These are phyloP conservation scores for Microtus ochrogaster DNA, from an alignment of 2,113 vertebrate genomes.

Conservation along the genomic window DNA sequence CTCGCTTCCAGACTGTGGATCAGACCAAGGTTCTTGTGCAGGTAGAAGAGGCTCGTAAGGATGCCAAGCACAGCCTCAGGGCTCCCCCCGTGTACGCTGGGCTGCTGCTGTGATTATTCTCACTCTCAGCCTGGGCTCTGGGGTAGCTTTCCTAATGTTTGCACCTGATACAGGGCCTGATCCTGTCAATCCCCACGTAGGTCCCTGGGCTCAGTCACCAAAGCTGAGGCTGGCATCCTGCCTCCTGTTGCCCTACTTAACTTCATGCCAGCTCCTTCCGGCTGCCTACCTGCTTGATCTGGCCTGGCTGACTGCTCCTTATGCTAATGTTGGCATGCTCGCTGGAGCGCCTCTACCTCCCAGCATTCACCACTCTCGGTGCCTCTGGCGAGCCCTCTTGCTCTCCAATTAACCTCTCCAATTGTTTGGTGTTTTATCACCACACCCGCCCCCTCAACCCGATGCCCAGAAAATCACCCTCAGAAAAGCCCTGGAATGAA, in stretches of 20 bases:
- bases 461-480: neutral
- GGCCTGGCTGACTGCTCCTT: constrained; percentile 21
- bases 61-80: neutral
- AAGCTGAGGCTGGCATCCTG: constrained; percentile 33
- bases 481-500: neutral
- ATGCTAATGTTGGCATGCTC: constrained; percentile 37
- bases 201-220: neutral
- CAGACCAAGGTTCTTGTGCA: neutral
- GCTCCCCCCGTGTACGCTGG: neutral
- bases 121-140: neutral
- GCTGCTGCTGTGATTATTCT: neutral
- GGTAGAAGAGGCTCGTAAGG: neutral
- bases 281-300: constrained; percentile 60
- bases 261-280: constrained; percentile 43
- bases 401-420: neutral
- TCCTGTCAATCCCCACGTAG: neutral
- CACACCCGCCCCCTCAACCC: neutral
- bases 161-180: neutral
- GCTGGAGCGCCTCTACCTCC: neutral
- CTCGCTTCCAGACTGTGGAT: constrained; percentile 28
- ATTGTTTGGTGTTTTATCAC: neutral
- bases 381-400: neutral
- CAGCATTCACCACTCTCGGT: neutral
- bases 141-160: neutral
- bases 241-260: constrained; percentile 62